Base-by-base conservation (phyloP, 1,140 invertebrate genomes). In the Diploscapter pachys region DNA sequence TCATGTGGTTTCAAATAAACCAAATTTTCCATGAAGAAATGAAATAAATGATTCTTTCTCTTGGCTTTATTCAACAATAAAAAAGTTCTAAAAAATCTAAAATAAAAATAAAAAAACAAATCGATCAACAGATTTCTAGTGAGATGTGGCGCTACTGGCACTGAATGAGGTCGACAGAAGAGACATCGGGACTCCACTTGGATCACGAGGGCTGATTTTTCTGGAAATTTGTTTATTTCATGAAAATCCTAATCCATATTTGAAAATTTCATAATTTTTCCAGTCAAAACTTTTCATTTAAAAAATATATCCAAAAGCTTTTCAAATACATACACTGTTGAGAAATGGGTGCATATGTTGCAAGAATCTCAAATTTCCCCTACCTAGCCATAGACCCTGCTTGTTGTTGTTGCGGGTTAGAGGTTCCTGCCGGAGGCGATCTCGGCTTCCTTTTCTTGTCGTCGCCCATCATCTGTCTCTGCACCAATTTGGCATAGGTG, bases 381-480 rank as follows among this genome's bases (percentile, higher is more conserved):
- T 63, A 13, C 9, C 11, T 49, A 65, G 51, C 9, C 13, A 31
- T 31, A 9, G 55, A 73, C 66, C 31, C 56, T 31, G 73, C 61
- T 49, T 51, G 52, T 52, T 56, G n/a, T 13, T 65, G 73, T n/a
- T 61, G 51, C 6, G 69, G 61, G 9, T 54, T 61, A 13, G 63
- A 61, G n/a, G 73, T 62, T 49, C 53, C 56, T 52, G 65, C 11
- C 55, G 66, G 64, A 4, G n/a, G 56, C n/a, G 73, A 67, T n/a
- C 64, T 52, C 6, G 69, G 61, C n/a, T 54, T 61, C 51, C 56
- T 54, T 49, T 62, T 48, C 53, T 76, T 76, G 51, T 71, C 63
- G 53, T 76, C 75, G 51, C 69, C 75, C 75, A 76, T 72, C 75
- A 76, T 76, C 66, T 76, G 75, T 5, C 75, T 61, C 57, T 76